Evolutionary conservation across 2,888 invertebrate species (phyloP), one percentile per base, ranked within the genome.

Genomic region (Deilephila elpenor): DNA sequence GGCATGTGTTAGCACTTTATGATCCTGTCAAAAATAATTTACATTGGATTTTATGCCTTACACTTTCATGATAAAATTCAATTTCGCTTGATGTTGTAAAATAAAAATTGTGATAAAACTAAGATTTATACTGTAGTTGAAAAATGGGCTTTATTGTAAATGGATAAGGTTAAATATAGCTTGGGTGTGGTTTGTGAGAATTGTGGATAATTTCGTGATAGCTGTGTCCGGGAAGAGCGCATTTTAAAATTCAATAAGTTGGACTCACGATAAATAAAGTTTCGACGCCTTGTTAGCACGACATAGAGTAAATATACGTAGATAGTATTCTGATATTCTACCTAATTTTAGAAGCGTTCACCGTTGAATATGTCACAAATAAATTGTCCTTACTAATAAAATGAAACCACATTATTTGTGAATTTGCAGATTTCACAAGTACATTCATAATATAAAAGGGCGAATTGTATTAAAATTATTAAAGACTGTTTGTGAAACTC

Each of bases 161-260:
- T 20, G 0, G 0, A 5, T 84, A 84, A 80, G 80, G 80, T 82
- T 74, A 62, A 78, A 75, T 75, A 73, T 87, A 44, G 62, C 73
- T 25, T 75, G 64, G 20, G n/a, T 6, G 5, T 70, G n/a, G 11
- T 56, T 60, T 62, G 62, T 62, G 67, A 7, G 67, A 44, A 67
- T 51, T 51, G 67, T 25, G 51, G 67, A 51, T 67, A 67, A 34
- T 59, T 56, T 62, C 34, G n/a, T 37, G 53, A 56, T 62, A 56
- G n/a, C 62, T 53, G 71, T 76, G 78, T 76, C 76, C 76, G 78
- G 84, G 85, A 87, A 88, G 88, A 87, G 85, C 79, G 76, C 82
- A 83, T 84, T 88, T 90, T 88, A 88, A 88, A 88, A 89, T 90
- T 90, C 91, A 90, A 90, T 91, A 91, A 87, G 80, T 82, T 84